These are phyloP conservation scores for Umimayanthus chanpuru DNA, from an alignment of 92 coral and sea anemone genomes.

Conservation along the genomic window DNA sequence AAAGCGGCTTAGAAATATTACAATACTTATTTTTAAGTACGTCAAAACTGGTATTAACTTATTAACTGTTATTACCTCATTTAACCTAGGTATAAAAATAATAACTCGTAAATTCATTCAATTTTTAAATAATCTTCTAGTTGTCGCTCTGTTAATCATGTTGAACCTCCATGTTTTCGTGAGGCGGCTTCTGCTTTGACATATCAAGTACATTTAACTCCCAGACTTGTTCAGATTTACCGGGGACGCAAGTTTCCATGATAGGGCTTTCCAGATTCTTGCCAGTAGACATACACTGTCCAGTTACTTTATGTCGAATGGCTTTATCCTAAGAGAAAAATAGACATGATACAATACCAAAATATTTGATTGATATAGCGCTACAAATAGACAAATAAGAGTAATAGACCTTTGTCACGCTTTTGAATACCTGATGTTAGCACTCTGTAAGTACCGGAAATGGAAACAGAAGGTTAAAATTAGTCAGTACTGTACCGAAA, in stretches of 20 bases:
- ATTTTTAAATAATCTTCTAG: background rate
- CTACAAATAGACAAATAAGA: too few species aligned
- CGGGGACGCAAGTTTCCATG: conserved; percentile 74
- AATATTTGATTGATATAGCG: too few species aligned
- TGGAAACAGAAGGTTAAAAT: too few species aligned
- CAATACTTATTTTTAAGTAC: background rate
- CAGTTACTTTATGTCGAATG: conserved; percentile 71
- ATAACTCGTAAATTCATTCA: background rate
- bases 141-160: background rate
- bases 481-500: too few species aligned
- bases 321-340: conserved; percentile 71
- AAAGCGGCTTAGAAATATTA: too few species aligned
- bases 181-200: conserved; percentile 62
- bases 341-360: too few species aligned
- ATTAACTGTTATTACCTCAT: background rate
- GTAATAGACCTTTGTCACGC: too few species aligned
- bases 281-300: conserved; percentile 86
- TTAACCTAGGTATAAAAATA: background rate
- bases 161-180: conserved; percentile 33
- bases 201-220: conserved; percentile 74
- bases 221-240: conserved; percentile 90
- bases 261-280: conserved; percentile 73
- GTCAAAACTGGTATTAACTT: too few species aligned
- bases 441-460: too few species aligned
- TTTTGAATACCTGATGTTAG: too few species aligned